phyloP scores from a whole-genome alignment of 2,113 vertebrate species.

The Thermophis baileyi region DNA sequence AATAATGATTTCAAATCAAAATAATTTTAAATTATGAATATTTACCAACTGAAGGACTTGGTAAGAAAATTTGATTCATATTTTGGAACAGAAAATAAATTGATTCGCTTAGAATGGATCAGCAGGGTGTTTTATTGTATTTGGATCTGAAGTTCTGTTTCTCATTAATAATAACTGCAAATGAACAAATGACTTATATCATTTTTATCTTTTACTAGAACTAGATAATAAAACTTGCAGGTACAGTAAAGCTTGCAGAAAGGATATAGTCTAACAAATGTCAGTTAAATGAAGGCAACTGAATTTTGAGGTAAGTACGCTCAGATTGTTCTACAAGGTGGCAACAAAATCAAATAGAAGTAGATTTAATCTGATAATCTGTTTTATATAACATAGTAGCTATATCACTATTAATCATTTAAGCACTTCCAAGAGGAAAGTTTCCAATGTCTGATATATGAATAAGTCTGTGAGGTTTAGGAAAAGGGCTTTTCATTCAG shows the following conservation, averaged over 20 bases:
- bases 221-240: not conserved
- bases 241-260: not conserved
- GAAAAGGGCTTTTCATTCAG: not conserved
- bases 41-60: not conserved
- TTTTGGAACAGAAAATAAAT: not conserved
- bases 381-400: not conserved
- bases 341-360: not conserved
- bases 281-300: not conserved
- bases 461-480: not conserved
- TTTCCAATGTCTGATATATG: not conserved
- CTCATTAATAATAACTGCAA: not conserved
- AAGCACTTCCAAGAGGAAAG: not conserved
- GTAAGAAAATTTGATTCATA: not conserved
- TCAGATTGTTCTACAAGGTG: not conserved
- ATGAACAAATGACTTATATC: not conserved
- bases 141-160: not conserved
- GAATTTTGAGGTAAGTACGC: not conserved
- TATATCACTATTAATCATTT: not conserved
- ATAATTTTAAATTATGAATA: not conserved
- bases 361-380: not conserved
- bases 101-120: not conserved
- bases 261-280: not conserved
- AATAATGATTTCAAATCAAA: not conserved
- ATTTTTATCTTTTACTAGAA: not conserved
- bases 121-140: not conserved